Evolutionary conservation across 2,888 invertebrate genomes (phyloP), one percentile per base, ranked within the genome.

Genomic region (Odiellus spinosus): DNA sequence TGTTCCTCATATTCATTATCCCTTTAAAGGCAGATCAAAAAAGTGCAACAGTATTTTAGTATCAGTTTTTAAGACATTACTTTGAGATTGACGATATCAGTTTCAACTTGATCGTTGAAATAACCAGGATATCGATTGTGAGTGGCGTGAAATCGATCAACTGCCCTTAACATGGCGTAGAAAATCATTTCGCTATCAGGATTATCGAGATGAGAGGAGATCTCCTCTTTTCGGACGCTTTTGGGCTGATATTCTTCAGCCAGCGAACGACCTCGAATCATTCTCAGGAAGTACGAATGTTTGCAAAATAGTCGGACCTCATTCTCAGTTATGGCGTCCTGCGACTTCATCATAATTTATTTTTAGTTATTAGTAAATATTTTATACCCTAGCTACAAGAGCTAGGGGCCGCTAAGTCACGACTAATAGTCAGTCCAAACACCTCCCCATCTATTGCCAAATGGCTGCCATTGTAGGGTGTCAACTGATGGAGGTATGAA

Each of bases 121-220:
- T 84, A 83, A 5, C 93, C 95, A 1, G 95, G 93, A 62, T 82
- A 85, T 48, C 83, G 74, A 59, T 85, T 84, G 64, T 83, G 87
- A 63, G 91, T 88, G 3, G 79, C 75, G 50, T 78, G 76, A 66
- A 96, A 98, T 55, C 81, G 77, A 62, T 93, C 91, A 18, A 83
- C 77, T n/a, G 90, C 90, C 58, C 93, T 71, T 32, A 96, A 67
- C 53, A 93, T 76, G 10, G 93, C 77, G 63, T 95, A 91, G 62
- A 85, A 85, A 47, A 91, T 78, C 71, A 87, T 80, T 65, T 86
- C 75, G 49, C 81, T 80, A 59, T 87, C 85, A 8, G 84, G 81
- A 62, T 83, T 80, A 65, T 88, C 87, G 48, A 82, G 40, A 33
- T 50, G 39, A 21, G 40, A 44, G 20, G 50, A 69, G 58, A 76